Conservation (phyloP, 2,113 vertebrate species). For the Vombatus ursinus region DNA sequence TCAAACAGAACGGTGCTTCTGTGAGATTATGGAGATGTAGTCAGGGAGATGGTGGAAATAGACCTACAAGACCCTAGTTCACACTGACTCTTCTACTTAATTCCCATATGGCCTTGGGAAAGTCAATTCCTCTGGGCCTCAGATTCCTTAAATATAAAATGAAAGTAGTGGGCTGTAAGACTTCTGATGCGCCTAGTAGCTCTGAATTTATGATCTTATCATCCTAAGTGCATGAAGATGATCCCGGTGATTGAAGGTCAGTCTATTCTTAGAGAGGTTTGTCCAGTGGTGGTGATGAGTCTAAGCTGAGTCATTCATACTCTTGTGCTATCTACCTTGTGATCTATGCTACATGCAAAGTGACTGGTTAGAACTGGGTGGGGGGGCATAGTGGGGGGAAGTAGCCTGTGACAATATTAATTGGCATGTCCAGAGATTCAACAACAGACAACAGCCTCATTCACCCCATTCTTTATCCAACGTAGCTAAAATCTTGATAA, state of each 20-base stretch:
- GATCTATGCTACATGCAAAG: neutral
- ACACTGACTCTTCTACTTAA: neutral
- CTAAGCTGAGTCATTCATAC: neutral
- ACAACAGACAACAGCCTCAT: neutral
- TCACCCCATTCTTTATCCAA: neutral
- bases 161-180: neutral
- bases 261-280: neutral
- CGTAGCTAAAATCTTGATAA: neutral
- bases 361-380: neutral
- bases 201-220: neutral
- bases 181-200: neutral
- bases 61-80: neutral
- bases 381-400: neutral
- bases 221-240: neutral
- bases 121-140: neutral
- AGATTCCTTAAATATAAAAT: neutral
- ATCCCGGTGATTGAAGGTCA: neutral
- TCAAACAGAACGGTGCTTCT: neutral
- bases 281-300: neutral
- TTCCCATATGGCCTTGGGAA: neutral
- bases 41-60: neutral
- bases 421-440: neutral
- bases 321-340: neutral
- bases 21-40: neutral
- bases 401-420: neutral